A percentile compares a stretch with the other conserved stretches of the same genome.
Conservation (phyloP, 2,888 invertebrate species). For the Perithous albicinctus region DNA sequence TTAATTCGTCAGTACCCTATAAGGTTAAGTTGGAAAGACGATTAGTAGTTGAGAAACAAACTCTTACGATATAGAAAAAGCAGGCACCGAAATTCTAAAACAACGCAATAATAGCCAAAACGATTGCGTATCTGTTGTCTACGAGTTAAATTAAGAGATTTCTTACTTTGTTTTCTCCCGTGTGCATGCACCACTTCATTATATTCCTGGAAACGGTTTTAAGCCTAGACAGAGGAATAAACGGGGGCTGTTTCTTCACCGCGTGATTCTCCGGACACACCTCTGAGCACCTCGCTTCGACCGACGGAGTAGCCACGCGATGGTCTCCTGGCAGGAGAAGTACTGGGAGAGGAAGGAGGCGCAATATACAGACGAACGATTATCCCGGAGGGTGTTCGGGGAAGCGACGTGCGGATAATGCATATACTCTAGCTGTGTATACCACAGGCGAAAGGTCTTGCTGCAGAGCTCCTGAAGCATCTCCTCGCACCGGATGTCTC, state of each 20-base stretch:
- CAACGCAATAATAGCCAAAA: background rate
- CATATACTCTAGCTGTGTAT: slow-evolving; percentile 33
- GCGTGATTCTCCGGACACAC: slow-evolving; percentile 33
- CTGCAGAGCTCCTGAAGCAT: slow-evolving; percentile 41
- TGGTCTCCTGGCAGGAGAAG: slow-evolving; percentile 4
- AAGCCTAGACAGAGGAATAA: slow-evolving; percentile 17
- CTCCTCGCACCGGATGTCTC: slow-evolving; percentile 76
- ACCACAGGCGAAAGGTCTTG: slow-evolving; percentile 32
- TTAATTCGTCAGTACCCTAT: too few relatives aligned
- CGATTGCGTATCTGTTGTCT: background rate
- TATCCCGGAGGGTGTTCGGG: slow-evolving; percentile 57
- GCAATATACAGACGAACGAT: slow-evolving; percentile 34
- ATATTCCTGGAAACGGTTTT: slow-evolving; percentile 34
- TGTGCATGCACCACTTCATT: slow-evolving; percentile 1
- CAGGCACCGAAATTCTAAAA: background rate
- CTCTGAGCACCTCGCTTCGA: slow-evolving; percentile 33
- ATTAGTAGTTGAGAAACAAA: background rate
- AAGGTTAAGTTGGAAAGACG: too few relatives aligned
- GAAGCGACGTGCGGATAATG: slow-evolving; percentile 65
- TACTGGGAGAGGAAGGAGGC: background rate
- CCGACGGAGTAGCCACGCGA: slow-evolving; percentile 27
- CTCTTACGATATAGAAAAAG: background rate
- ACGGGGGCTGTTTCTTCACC: slow-evolving; percentile 11
- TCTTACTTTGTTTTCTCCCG: background rate
- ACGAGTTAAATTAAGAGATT: background rate